Conservation (phyloP, 1,140 invertebrate species). For the Phocides pigmalion region DNA sequence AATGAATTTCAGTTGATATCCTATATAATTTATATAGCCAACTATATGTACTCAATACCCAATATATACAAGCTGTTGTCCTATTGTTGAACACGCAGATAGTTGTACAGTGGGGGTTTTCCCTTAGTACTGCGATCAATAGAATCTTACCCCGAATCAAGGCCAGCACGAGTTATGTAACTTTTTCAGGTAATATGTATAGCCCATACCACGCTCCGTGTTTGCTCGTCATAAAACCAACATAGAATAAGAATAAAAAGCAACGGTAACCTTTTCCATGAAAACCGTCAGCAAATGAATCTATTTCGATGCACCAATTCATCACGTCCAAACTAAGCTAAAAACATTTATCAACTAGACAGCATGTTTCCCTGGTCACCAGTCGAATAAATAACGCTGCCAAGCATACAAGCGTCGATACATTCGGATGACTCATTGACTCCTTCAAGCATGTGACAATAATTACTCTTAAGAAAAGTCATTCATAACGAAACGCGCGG, state of each 20-base stretch:
- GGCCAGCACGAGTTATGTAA: conserved; percentile 18
- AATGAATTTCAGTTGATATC: too few relatives aligned
- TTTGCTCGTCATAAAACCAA: conserved; percentile 1
- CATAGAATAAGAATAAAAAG: background rate
- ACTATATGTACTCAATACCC: too few relatives aligned
- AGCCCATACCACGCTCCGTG: background rate
- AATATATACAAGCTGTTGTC: too few relatives aligned
- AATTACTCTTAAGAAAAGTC: background rate
- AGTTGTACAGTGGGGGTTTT: background rate
- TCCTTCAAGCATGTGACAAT: conserved; percentile 11
- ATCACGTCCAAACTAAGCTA: conserved; percentile 25
- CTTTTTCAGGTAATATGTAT: background rate
- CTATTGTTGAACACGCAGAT: background rate
- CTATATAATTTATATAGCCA: too few relatives aligned
- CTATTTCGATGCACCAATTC: conserved; percentile 26
- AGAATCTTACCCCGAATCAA: conserved; percentile 25
- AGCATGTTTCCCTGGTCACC: conserved; percentile 19
- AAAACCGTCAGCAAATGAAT: conserved; percentile 17
- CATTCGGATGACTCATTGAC: conserved; percentile 1
- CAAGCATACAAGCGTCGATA: conserved; percentile 6
- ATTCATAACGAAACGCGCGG: background rate
- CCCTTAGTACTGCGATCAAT: conserved; percentile 19
- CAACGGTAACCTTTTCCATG: conserved; percentile 14
- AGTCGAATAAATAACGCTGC: conserved; percentile 21
- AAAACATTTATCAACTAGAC: conserved; percentile 26